Percentiles rank a stretch among this genome's conserved stretches.
phyloP scores from a whole-genome alignment of 1,140 invertebrate species.

The Drosophila lacertosa region DNA sequence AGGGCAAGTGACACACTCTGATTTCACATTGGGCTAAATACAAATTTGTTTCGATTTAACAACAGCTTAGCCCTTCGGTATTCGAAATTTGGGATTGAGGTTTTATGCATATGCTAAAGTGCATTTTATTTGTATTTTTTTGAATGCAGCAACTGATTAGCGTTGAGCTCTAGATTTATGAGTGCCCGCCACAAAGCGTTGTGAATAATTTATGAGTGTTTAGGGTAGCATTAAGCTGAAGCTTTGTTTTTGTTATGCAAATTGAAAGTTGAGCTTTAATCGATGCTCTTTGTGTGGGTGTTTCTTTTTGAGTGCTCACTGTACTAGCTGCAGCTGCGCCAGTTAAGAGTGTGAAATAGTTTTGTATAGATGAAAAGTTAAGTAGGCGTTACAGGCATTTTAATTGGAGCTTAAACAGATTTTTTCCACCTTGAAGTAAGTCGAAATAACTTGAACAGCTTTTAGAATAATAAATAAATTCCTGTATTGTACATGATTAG shows the following conservation, averaged over 20 bases:
- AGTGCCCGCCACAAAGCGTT: slow-evolving; percentile 20
- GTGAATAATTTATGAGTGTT: slow-evolving; percentile 67
- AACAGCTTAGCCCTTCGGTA: slow-evolving; percentile 58
- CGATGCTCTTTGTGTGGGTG: slow-evolving; percentile 8
- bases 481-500: no score
- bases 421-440: no score
- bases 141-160: slow-evolving; percentile 73
- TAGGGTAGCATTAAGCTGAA: slow-evolving; percentile 12
- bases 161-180: slow-evolving; percentile 71
- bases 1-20: slow-evolving; percentile 47
- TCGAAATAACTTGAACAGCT: no score
- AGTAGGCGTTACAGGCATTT: not conserved
- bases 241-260: slow-evolving; percentile 22
- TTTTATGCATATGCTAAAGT: slow-evolving; percentile 39
- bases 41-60: slow-evolving; percentile 70
- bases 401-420: not conserved
- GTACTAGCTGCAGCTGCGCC: not conserved
- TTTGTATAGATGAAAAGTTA: not conserved
- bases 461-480: no score
- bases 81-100: slow-evolving; percentile 18
- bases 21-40: slow-evolving; percentile 48
- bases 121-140: slow-evolving; percentile 43
- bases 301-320: not conserved
- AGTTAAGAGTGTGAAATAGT: slow-evolving; percentile 17
- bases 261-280: slow-evolving; percentile 35